These are phyloP conservation scores for Setipinna tenuifilis DNA, from an alignment of 2,797 vertebrate genomes.

Conservation along the genomic window DNA sequence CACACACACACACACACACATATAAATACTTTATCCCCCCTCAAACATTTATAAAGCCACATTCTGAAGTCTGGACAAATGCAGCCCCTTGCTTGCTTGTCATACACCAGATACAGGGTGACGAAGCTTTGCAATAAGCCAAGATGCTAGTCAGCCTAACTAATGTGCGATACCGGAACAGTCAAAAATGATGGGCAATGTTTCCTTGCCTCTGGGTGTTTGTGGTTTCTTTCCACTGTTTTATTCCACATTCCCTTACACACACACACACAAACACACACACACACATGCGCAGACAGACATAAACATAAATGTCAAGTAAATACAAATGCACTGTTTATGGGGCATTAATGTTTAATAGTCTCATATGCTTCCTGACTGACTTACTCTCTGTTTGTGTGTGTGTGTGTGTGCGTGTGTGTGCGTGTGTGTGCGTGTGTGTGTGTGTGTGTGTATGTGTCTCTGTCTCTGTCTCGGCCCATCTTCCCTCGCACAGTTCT, in stretches of 20 bases:
- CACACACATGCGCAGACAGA: background rate
- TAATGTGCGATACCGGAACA: too few relatives aligned
- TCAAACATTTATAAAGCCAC: background rate
- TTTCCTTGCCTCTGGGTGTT: too few relatives aligned
- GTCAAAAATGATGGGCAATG: too few relatives aligned
- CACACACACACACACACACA: background rate
- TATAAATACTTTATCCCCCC: background rate
- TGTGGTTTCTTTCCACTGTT: too few relatives aligned
- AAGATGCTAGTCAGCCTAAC: background rate
- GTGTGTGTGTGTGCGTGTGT: background rate
- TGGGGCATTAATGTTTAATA: background rate
- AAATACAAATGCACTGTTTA: background rate
- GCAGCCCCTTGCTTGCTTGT: background rate
- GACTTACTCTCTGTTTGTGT: background rate
- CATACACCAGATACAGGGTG: background rate
- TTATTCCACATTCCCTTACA: background rate
- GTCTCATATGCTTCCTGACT: background rate
- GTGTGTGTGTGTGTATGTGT: too few relatives aligned
- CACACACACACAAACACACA: constrained; percentile 12
- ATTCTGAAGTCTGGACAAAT: background rate
- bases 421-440: too few relatives aligned
- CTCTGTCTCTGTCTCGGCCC: too few relatives aligned
- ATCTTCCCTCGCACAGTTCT: constrained; percentile 4
- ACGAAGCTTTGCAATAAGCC: background rate
- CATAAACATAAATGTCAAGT: background rate